These are phyloP conservation scores for Rhagoletis zephyria DNA, from an alignment of 1,140 invertebrate species.

Conservation along the genomic window DNA sequence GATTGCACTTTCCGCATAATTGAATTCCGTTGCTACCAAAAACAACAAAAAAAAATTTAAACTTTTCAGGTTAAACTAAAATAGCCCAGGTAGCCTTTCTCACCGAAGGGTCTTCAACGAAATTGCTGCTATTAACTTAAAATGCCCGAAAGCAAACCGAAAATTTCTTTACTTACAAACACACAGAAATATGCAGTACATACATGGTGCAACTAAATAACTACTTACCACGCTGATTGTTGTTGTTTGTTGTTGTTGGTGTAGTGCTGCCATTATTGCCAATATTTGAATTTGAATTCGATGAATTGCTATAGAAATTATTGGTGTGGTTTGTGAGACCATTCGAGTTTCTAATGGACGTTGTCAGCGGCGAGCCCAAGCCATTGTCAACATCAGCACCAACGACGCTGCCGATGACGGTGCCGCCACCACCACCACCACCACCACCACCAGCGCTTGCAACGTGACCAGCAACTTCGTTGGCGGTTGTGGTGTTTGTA, in stretches of 20 bases:
- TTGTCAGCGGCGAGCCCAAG: not conserved
- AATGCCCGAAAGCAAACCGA: not conserved
- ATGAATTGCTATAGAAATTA: conserved; percentile 39
- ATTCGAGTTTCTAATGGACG: conserved; percentile 20
- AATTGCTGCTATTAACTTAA: conserved; percentile 35
- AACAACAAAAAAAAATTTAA: too few relatives aligned
- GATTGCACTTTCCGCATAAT: too few relatives aligned
- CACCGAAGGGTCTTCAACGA: not conserved
- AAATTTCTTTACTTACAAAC: not conserved
- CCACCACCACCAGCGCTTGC: not conserved
- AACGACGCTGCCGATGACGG: not conserved
- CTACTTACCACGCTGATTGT: conserved; percentile 30
- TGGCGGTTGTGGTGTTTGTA: conserved; percentile 31
- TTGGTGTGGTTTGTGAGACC: conserved; percentile 1
- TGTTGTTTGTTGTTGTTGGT: not conserved
- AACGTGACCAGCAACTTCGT: conserved; percentile 55
- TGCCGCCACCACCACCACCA: not conserved
- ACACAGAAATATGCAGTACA: not conserved
- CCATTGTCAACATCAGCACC: conserved; percentile 10
- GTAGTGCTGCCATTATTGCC: conserved; percentile 37
- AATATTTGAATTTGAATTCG: conserved; percentile 45
- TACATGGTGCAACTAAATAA: not conserved
- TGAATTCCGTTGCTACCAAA: too few relatives aligned
- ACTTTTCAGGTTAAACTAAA: too few relatives aligned
- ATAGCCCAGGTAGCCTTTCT: not conserved